Evolutionary conservation across 2,797 vertebrate species (phyloP).

Genomic region (Argyrosomus regius): DNA sequence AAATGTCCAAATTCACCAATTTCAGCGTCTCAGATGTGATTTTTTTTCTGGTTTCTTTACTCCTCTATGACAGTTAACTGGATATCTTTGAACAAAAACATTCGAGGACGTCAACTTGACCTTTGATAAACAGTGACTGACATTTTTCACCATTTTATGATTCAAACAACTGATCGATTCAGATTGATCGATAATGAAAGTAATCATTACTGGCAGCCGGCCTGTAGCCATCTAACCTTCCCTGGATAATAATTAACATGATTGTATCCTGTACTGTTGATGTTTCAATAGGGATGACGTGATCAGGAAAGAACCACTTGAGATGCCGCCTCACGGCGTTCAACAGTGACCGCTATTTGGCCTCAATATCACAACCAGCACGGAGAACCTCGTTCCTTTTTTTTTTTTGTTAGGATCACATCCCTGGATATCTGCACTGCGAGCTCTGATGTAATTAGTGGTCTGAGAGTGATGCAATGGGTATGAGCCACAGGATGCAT

Average conservation of each 20-base stretch:
- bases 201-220: too few species aligned
- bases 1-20: too few species aligned
- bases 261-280: neutral
- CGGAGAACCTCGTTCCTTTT: neutral
- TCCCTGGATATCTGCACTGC: slow-evolving; percentile 3
- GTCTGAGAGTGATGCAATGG: slow-evolving; percentile 10
- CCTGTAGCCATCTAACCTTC: neutral
- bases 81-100: too few species aligned
- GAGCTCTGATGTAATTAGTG: slow-evolving; percentile 22
- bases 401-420: neutral
- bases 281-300: neutral
- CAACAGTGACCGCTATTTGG: slow-evolving; percentile 12
- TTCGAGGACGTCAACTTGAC: too few species aligned
- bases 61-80: too few species aligned
- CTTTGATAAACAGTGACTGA: too few species aligned
- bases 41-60: too few species aligned
- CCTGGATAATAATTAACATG: neutral
- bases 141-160: too few species aligned
- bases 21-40: too few species aligned
- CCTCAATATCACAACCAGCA: slow-evolving; percentile 26
- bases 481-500: slow-evolving; percentile 12
- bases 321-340: slow-evolving; percentile 12
- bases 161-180: too few species aligned
- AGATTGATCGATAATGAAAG: too few species aligned
- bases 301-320: slow-evolving; percentile 26